Evolutionary conservation across 2,888 invertebrate genomes (phyloP).

Genomic region (Eueremaeus valkanovi): DNA sequence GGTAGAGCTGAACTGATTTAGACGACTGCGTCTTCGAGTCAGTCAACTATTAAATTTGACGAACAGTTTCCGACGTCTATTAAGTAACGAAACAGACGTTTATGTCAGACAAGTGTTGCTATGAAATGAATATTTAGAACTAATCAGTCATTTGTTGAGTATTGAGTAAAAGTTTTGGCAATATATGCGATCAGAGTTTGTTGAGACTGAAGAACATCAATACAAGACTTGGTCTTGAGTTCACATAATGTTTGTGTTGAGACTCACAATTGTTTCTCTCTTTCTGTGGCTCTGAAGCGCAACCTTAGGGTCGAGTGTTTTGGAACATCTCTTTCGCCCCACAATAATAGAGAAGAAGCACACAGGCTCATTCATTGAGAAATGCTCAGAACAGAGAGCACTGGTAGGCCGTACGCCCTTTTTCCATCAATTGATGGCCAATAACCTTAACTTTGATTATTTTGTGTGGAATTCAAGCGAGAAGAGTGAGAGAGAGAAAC

Average conservation of each 20-base stretch:
- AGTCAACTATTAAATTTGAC: constrained; percentile 12
- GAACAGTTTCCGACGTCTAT: constrained; percentile 11
- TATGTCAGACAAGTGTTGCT: neutral
- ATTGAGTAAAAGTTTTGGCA: neutral
- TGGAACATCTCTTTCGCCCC: neutral
- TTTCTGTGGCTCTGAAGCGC: neutral
- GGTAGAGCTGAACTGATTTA: constrained; percentile 10
- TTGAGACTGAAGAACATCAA: too few species aligned
- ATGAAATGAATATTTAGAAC: neutral
- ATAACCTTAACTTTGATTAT: constrained; percentile 33
- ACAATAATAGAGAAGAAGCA: too few species aligned
- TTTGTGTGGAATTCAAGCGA: constrained; percentile 28
- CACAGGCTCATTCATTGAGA: constrained; percentile 27
- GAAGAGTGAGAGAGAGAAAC: constrained; percentile 27
- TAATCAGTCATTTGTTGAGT: neutral
- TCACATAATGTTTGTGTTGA: neutral
- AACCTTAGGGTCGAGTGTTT: neutral
- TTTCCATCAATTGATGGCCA: constrained; percentile 33
- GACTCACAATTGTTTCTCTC: neutral
- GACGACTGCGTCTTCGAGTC: neutral
- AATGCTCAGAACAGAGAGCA: constrained; percentile 4
- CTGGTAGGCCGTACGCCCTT: constrained; percentile 7
- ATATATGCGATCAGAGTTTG: too few species aligned
- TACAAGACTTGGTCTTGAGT: too few species aligned
- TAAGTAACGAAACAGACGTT: neutral